These are phyloP conservation scores for Steinernema hermaphroditum DNA, from an alignment of 2,888 invertebrate species.

Conservation along the genomic window DNA sequence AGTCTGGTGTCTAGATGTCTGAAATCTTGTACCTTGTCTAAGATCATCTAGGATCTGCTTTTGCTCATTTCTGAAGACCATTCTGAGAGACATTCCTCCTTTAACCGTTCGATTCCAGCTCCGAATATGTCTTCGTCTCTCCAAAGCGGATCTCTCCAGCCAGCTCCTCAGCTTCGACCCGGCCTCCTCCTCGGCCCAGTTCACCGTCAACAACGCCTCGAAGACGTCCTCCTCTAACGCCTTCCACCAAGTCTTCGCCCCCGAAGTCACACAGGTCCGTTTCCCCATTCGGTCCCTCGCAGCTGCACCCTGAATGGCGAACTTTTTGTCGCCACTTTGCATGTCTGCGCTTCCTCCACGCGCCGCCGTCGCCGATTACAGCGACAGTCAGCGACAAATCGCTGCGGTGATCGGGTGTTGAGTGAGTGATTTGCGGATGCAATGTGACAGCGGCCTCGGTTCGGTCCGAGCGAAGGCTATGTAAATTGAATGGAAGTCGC, in stretches of 20 bases:
- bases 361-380: background rate
- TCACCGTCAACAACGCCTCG: slow-evolving; percentile 12
- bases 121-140: slow-evolving; percentile 31
- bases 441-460: background rate
- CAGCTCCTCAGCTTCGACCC: slow-evolving; percentile 31
- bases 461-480: background rate
- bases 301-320: slow-evolving; percentile 7
- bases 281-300: background rate
- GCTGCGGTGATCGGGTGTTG: slow-evolving; percentile 2
- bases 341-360: background rate
- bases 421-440: slow-evolving; percentile 17
- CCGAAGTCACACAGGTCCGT: slow-evolving; percentile 42
- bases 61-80: no score
- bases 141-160: slow-evolving; percentile 22
- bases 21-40: no score
- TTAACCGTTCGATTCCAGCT: no score
- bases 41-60: no score
- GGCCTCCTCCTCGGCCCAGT: slow-evolving; percentile 23
- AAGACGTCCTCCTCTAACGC: slow-evolving; percentile 41
- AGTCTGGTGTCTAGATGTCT: no score
- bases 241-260: slow-evolving; percentile 50
- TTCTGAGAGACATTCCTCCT: no score
- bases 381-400: slow-evolving; percentile 1
- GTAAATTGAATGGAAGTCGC: slow-evolving; percentile 11
- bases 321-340: slow-evolving; percentile 16